Evolutionary conservation across 2,888 invertebrate genomes (phyloP).

Genomic region (Lithophane leautieri): DNA sequence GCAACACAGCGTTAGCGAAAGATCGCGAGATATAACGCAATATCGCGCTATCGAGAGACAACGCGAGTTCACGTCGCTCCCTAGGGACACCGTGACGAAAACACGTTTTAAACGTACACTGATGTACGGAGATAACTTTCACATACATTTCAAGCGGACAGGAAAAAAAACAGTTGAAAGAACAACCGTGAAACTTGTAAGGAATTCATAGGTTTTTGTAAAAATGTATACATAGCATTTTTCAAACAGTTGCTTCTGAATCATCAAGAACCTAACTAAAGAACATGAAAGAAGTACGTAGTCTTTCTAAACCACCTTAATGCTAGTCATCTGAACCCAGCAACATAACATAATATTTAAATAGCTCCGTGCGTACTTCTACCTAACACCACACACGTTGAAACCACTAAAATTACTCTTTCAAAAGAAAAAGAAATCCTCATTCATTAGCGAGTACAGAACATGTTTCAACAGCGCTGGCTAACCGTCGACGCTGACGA

Average conservation of each 20-base stretch:
- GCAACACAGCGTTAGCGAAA: not conserved
- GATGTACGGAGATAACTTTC: constrained; percentile 35
- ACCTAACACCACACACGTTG: constrained; percentile 10
- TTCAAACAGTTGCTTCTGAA: not conserved
- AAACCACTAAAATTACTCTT: constrained; percentile 21
- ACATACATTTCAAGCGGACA: constrained; percentile 23
- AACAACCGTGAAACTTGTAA: constrained; percentile 19
- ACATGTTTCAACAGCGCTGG: constrained; percentile 34
- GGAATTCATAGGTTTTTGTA: constrained; percentile 13
- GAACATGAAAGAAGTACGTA: not conserved
- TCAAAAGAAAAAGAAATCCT: constrained; percentile 42
- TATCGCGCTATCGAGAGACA: constrained; percentile 9
- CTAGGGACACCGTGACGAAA: constrained; percentile 40
- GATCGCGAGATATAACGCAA: not conserved
- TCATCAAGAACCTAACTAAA: not conserved
- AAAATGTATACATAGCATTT: not conserved
- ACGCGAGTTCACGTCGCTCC: constrained; percentile 12
- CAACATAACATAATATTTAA: not conserved
- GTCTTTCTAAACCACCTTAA: constrained; percentile 7
- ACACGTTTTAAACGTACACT: constrained; percentile 29
- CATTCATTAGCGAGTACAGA: constrained; percentile 45
- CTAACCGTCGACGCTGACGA: constrained; percentile 42
- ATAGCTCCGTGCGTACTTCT: not conserved
- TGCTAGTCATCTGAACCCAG: not conserved
- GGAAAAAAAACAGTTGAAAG: constrained; percentile 33